Conservation (phyloP, 1,140 invertebrate species). For the Spodoptera frugiperda region DNA sequence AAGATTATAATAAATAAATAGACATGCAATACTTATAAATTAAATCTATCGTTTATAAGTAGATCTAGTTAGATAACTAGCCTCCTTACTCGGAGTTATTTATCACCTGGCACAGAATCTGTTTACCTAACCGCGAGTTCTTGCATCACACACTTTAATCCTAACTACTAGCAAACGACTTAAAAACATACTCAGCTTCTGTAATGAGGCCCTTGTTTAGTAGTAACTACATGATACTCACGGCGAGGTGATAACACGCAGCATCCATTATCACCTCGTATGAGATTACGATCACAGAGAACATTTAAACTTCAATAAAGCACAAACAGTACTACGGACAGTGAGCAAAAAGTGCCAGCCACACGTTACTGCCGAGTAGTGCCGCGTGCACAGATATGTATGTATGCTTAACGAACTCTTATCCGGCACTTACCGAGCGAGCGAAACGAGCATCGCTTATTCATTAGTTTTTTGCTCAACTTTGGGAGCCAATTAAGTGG, state of each 20-base stretch:
- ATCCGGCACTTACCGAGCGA: slow-evolving; percentile 25
- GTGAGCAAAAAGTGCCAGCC: neutral
- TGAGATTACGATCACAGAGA: neutral
- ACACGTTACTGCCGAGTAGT: slow-evolving; percentile 1
- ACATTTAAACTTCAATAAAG: neutral
- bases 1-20: no score
- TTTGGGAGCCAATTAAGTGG: slow-evolving; percentile 39
- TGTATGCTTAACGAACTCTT: slow-evolving; percentile 26
- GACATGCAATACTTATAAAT: no score
- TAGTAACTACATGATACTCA: no score
- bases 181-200: neutral
- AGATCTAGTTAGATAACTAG: neutral
- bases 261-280: neutral
- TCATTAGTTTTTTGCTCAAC: slow-evolving; percentile 32
- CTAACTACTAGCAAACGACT: neutral
- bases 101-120: slow-evolving; percentile 17
- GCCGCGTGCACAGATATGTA: slow-evolving; percentile 5
- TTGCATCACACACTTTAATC: neutral
- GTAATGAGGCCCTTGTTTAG: no score
- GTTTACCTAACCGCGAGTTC: neutral
- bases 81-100: slow-evolving; percentile 15
- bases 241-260: no score
- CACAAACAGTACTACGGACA: neutral
- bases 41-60: neutral
- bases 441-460: slow-evolving; percentile 34